Base-by-base conservation (phyloP, 2,888 invertebrate genomes). In the Caenorhabditis sp. region DNA sequence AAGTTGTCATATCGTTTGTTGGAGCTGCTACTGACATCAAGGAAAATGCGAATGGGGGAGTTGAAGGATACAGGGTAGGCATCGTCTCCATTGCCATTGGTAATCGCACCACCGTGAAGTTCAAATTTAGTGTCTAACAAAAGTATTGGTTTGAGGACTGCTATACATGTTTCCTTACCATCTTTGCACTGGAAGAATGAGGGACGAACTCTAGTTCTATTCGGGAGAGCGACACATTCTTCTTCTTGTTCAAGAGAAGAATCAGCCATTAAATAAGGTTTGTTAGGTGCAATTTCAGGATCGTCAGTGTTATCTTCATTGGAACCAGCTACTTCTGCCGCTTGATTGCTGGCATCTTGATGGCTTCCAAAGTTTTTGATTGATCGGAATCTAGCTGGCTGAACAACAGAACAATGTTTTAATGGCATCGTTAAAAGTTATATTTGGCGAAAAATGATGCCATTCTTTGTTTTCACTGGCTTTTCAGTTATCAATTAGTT, bases 101-200 rank as follows among this genome's bases (percentile, higher is more conserved):
- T 87, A n/a, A 91, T 85, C 2, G 91, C 91, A 10, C 88, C 86
- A 8, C 90, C 90, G 72, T 91, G 90, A 24, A 91, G 83, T 35
- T 84, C 86, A n/a, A 87, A 44, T 14, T 84, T 77, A 2, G 87
- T 82, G 24, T 85, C 86, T 85, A 54, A 14, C 41, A 35, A 14
- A 47, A 6, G 28, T 38, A 7, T 19, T 24, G 22, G 38, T 26
- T 47, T 3, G 35, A 22, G 22, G n/a, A 31, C 35, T 22, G 7
- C 19, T 35, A 0, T 4, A n/a, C n/a, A n/a, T n/a, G n/a, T n/a
- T n/a, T 2, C 19, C 22, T 0, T 51, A 85, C 85, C 84, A 12
- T 85, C 82, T 73, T 74, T 73, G 54, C 87, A 87, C 54, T 87
- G 86, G 72, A 82, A 87, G 69, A 87, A 87, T 10, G 85, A 84